phyloP scores from a whole-genome alignment of 2,888 invertebrate species.

The Pecten maximus region DNA sequence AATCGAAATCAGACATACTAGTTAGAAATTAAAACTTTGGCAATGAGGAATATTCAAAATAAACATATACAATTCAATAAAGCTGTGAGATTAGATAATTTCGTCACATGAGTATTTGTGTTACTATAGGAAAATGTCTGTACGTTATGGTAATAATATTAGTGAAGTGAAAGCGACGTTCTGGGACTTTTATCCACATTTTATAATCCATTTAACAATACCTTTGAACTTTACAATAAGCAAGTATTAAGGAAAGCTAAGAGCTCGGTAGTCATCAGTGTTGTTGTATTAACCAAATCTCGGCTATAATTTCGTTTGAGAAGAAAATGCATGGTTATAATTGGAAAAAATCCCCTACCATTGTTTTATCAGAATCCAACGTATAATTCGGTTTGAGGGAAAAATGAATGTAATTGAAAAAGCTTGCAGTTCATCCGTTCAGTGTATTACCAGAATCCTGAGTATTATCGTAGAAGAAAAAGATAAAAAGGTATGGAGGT shows the following conservation, averaged over 20 bases:
- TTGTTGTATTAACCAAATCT: background rate
- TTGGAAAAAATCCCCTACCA: background rate
- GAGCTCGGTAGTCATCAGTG: background rate
- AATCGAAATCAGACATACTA: background rate
- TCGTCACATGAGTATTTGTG: background rate
- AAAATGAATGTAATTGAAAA: constrained; percentile 19
- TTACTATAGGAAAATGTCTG: background rate
- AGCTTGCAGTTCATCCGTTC: constrained; percentile 32
- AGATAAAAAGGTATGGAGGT: background rate
- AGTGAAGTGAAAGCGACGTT: background rate
- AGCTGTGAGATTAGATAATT: background rate
- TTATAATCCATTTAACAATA: constrained; percentile 30
- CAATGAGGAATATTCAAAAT: background rate
- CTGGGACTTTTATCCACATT: background rate
- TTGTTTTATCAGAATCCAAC: background rate
- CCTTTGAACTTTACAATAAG: constrained; percentile 23
- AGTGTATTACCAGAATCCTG: constrained; percentile 2
- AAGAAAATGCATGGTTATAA: background rate
- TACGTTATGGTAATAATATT: background rate
- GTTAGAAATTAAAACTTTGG: background rate
- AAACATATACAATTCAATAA: background rate
- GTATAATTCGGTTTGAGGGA: constrained; percentile 9
- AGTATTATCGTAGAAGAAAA: background rate
- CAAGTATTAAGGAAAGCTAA: background rate
- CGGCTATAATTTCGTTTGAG: background rate